Evolutionary conservation across 1,140 invertebrate genomes (phyloP).

Genomic region (Drosophila serrata): DNA sequence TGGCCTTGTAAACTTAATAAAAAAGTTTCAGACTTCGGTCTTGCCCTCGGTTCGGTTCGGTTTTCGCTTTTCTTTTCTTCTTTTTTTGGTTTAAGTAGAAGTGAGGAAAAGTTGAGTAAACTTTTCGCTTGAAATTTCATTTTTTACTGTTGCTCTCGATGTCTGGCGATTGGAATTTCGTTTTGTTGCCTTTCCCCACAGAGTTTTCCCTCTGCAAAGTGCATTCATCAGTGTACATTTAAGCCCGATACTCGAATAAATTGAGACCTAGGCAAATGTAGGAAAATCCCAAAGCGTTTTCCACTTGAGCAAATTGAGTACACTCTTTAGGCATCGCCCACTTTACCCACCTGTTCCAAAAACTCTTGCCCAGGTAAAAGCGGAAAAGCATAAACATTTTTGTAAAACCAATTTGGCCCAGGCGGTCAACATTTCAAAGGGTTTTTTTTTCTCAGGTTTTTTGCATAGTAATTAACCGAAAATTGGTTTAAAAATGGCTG

Average conservation of each 20-base stretch:
- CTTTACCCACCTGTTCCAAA: neutral
- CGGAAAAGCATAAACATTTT: conserved; percentile 13
- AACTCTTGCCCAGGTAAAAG: conserved; percentile 23
- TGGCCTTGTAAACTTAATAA: conserved; percentile 74
- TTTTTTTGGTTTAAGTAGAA: conserved; percentile 3
- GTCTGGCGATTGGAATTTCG: conserved; percentile 49
- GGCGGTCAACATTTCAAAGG: neutral
- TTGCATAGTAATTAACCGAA: conserved; percentile 11
- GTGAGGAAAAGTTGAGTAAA: conserved; percentile 45
- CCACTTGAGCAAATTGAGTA: conserved; percentile 42
- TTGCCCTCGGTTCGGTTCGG: neutral
- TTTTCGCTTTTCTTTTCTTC: conserved; percentile 7
- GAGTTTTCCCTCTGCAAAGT: conserved; percentile 13
- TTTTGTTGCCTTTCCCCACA: conserved; percentile 3
- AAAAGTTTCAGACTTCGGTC: conserved; percentile 65
- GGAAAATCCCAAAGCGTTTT: conserved; percentile 48
- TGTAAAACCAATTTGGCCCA: conserved; percentile 5
- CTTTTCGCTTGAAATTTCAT: conserved; percentile 49
- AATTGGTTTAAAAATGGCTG: neutral
- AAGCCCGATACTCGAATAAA: conserved; percentile 31
- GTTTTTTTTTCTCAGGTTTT: neutral
- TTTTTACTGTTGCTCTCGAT: conserved; percentile 45
- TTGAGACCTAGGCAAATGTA: conserved; percentile 38
- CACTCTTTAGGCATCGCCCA: conserved; percentile 9
- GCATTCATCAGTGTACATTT: conserved; percentile 45